Evolutionary conservation across 1,140 invertebrate species (phyloP).

Genomic region (Drosophila micromelanica): DNA sequence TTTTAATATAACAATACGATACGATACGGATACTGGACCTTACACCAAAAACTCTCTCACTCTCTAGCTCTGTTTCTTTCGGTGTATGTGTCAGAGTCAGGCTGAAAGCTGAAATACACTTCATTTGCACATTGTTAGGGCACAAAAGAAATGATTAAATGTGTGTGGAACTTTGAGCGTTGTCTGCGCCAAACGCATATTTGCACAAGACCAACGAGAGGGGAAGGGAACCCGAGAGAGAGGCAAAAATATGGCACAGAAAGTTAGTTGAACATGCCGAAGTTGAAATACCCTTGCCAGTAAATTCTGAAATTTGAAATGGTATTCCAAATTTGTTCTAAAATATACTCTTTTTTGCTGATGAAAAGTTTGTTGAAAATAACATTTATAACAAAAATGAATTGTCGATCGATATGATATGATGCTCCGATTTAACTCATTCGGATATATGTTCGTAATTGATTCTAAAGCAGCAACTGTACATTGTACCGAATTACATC

Average conservation of each 20-base stretch:
- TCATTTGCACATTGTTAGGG: neutral
- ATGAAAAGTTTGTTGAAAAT: no score
- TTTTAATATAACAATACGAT: neutral
- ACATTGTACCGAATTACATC: no score
- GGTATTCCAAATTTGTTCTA: no score
- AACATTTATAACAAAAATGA: no score
- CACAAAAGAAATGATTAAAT: conserved; percentile 37
- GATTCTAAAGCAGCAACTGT: no score
- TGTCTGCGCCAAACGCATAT: conserved; percentile 23
- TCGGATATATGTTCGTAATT: neutral
- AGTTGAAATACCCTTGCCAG: no score
- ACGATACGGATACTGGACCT: no score
- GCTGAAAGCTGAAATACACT: conserved; percentile 2
- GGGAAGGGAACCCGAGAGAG: no score
- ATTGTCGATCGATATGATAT: neutral
- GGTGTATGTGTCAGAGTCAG: neutral
- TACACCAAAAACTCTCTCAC: neutral
- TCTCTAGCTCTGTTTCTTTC: no score
- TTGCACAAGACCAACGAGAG: conserved; percentile 8
- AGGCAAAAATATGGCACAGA: no score
- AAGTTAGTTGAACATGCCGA: no score
- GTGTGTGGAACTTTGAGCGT: conserved; percentile 22
- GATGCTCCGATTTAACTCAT: neutral
- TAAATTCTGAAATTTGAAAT: neutral
- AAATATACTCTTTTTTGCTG: no score